phyloP scores from a whole-genome alignment of 2,797 vertebrate species.

The Phrynocephalus vlangalii region DNA sequence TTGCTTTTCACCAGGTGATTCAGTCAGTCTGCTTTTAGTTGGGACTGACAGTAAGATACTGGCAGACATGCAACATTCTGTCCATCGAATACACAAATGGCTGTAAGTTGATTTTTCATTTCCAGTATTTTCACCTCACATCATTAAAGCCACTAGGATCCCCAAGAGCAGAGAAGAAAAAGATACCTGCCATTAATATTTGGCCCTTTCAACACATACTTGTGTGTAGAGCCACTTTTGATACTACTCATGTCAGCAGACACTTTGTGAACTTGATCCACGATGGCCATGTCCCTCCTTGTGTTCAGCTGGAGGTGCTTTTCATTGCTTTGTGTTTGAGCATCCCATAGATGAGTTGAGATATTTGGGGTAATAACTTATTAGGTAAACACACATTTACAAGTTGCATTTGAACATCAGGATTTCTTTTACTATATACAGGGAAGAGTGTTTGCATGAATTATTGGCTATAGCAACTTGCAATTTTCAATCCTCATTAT shows the following conservation, averaged over 20 bases:
- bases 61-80: too few relatives aligned
- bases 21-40: too few relatives aligned
- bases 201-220: accelerated
- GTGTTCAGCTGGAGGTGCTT: background rate
- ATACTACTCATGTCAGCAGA: background rate
- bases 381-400: conserved; percentile 15
- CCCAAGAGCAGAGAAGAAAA: accelerated
- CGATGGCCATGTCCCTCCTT: background rate
- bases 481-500: too few relatives aligned
- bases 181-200: background rate
- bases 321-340: conserved; percentile 26
- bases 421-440: too few relatives aligned
- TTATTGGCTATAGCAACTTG: too few relatives aligned
- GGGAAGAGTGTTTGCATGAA: too few relatives aligned
- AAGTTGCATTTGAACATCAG: background rate
- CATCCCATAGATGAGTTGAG: background rate
- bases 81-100: background rate
- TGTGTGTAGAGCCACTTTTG: background rate
- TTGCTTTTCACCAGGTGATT: too few relatives aligned
- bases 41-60: too few relatives aligned
- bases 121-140: background rate
- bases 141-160: background rate
- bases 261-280: conserved; percentile 30
- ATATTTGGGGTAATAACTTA: background rate
- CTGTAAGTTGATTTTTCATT: background rate